phyloP scores from a whole-genome alignment of 2,113 vertebrate species.

The Zosterops hypoxanthus region DNA sequence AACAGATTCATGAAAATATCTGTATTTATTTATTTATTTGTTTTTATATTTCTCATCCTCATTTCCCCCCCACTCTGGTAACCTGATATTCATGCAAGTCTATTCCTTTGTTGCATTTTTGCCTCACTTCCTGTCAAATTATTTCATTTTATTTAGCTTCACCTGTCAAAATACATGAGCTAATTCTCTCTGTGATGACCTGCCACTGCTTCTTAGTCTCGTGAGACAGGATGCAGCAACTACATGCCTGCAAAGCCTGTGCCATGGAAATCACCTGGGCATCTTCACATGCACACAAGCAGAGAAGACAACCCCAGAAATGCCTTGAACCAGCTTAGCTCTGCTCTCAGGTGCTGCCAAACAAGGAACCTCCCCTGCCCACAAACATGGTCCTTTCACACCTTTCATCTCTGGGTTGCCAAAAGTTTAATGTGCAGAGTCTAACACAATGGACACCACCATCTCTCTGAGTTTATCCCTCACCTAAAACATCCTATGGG shows the following conservation, averaged over 20 bases:
- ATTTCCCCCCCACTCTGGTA: not conserved
- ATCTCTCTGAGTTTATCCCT: not conserved
- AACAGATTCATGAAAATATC: not conserved
- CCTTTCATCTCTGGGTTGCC: not conserved
- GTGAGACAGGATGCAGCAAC: constrained; percentile 18
- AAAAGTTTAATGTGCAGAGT: not conserved
- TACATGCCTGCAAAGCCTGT: not conserved
- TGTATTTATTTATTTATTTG: constrained; percentile 4
- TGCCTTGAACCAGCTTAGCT: not conserved
- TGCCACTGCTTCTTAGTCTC: constrained; percentile 30
- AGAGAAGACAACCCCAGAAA: not conserved
- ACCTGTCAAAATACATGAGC: constrained; percentile 56
- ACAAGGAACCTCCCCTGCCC: not conserved
- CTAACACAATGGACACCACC: not conserved
- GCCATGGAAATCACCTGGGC: constrained; percentile 37
- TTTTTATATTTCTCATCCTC: not conserved
- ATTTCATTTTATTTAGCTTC: constrained; percentile 53
- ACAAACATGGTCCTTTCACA: not conserved
- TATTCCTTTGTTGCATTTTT: constrained; percentile 22
- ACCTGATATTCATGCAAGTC: not conserved
- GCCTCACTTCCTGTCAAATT: constrained; percentile 44
- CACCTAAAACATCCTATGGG: not conserved
- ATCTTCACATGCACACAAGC: not conserved
- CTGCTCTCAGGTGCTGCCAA: not conserved
- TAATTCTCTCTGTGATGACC: constrained; percentile 52